phyloP scores from a whole-genome alignment of 2,888 invertebrate genomes.

The Zele albiditarsus region DNA sequence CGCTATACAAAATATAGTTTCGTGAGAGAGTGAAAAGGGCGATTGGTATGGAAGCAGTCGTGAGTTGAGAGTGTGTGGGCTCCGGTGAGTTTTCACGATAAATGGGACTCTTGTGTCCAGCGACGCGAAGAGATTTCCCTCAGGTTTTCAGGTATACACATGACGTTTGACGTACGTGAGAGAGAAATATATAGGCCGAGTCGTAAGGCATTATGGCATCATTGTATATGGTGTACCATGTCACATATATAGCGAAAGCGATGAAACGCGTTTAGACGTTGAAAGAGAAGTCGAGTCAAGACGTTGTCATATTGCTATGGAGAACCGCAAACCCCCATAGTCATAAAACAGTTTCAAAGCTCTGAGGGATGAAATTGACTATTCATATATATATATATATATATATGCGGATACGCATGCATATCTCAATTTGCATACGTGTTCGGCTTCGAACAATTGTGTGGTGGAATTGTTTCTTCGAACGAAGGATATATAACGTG shows the following conservation, averaged over 20 bases:
- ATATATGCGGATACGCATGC: neutral
- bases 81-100: constrained; percentile 56
- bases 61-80: constrained; percentile 48
- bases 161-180: constrained; percentile 60
- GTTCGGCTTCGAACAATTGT: too few relatives aligned
- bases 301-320: constrained; percentile 29
- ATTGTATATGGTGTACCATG: too few relatives aligned
- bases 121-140: constrained; percentile 67
- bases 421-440: neutral
- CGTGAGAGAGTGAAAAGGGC: constrained; percentile 46
- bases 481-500: too few relatives aligned
- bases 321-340: constrained; percentile 48
- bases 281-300: constrained; percentile 22
- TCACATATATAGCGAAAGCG: neutral
- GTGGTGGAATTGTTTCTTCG: too few relatives aligned
- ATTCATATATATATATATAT: constrained; percentile 60
- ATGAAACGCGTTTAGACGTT: constrained; percentile 16
- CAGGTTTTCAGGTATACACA: constrained; percentile 67
- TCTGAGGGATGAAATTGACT: constrained; percentile 68
- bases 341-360: constrained; percentile 52
- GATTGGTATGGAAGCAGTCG: constrained; percentile 60
- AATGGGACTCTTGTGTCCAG: constrained; percentile 65
- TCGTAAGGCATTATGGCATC: too few relatives aligned
- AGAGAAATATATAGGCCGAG: neutral
- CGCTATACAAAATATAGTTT: constrained; percentile 4